Conservation (phyloP, 2,113 vertebrate genomes). For the Numenius arquata region DNA sequence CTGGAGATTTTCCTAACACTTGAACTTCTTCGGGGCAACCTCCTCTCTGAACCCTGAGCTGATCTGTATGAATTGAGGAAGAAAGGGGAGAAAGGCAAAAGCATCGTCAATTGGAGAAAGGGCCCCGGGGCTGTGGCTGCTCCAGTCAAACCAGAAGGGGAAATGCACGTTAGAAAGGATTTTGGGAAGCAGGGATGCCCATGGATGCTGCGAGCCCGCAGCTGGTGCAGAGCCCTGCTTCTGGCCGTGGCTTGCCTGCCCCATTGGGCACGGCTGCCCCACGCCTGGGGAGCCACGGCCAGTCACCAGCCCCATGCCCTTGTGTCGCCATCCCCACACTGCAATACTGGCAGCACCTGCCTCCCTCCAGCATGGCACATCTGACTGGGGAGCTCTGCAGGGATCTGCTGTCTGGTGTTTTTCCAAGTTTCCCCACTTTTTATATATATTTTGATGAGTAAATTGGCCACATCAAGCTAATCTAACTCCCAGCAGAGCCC, state of each 20-base stretch:
- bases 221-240: not conserved
- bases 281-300: fast-evolving
- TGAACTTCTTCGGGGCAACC: not conserved
- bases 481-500: not conserved
- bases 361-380: fast-evolving
- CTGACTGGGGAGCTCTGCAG: not conserved
- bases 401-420: not conserved
- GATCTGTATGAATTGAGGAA: not conserved
- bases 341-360: fast-evolving
- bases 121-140: not conserved
- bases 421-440: not conserved
- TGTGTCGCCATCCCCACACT: fast-evolving
- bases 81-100: not conserved
- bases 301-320: not conserved
- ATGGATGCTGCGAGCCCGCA: fast-evolving
- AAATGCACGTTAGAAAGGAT: fast-evolving
- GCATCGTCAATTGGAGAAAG: fast-evolving
- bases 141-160: not conserved
- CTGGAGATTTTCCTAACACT: not conserved
- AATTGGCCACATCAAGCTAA: not conserved
- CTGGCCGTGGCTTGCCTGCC: fast-evolving
- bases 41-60: not conserved
- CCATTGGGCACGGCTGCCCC: fast-evolving
- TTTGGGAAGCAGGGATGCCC: not conserved
- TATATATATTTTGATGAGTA: not conserved